Evolutionary conservation across 2,888 invertebrate species (phyloP), one percentile per base, ranked within the genome.

Genomic region (Ferrisia virgata): DNA sequence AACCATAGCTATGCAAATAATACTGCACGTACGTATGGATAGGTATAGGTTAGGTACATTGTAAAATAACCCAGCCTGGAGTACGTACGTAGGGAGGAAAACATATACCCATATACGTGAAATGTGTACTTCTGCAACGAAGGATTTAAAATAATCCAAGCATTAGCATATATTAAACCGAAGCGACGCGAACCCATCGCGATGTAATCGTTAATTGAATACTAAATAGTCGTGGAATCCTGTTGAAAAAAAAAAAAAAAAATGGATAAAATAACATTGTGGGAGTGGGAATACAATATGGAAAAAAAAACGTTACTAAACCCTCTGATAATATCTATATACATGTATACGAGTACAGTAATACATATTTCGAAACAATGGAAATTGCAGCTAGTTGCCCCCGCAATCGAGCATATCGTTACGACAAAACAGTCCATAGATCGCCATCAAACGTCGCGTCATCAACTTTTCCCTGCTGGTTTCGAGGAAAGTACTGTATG

Each of bases 381-480:
- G 64, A 64, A 64, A 64, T 18, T 4, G 64, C 64, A 64, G 8
- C 22, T 13, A 18, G 36, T 36, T 76, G 72, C 36, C 72, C 72
- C 22, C 72, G 72, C 72, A 76, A 76, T 76, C 72, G 72, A 76
- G 72, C 72, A 76, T 76, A 76, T 76, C 72, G 72, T 76, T 33
- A 25, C 36, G 72, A 76, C 72, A 64, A 64, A 64, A 64, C 64
- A 64, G 25, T 28, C 13, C 64, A 64, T 36, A 36, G 36, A 76
- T 64, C 13, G 31, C 53, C 53, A 18, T 11, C 36, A 36, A 36
- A 36, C 40, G 40, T 40, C n/a, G n/a, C n/a, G n/a, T n/a, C n/a
- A n/a, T n/a, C 72, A 36, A 36, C 72, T 76, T 76, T 76, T 76
- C 69, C 31, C 31, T 76, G 6, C 8, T 13, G 2, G 25, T 28